Evolutionary conservation across 2,888 invertebrate species (phyloP).

Genomic region (Pachliopta kotzebuea): DNA sequence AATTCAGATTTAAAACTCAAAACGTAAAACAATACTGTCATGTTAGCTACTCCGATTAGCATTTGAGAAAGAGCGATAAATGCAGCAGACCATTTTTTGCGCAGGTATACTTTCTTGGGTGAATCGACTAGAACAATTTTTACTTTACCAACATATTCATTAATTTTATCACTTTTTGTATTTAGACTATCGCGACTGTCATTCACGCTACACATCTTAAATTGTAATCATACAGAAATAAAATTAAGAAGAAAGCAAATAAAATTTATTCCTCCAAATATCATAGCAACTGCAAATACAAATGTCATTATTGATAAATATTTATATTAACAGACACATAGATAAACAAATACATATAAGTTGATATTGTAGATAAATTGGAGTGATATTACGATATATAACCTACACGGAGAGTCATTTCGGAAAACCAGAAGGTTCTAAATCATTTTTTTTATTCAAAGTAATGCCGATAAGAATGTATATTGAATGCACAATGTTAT

Average conservation of each 20-base stretch:
- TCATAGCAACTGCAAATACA: neutral
- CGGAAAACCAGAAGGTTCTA: neutral
- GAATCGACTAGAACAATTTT: slow-evolving; percentile 57
- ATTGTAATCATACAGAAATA: neutral
- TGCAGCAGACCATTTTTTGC: slow-evolving; percentile 41
- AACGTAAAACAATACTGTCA: slow-evolving; percentile 43
- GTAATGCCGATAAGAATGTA: too few species aligned
- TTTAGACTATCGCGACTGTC: slow-evolving; percentile 3
- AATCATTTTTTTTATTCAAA: too few species aligned
- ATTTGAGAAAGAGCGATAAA: slow-evolving; percentile 44
- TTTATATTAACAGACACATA: slow-evolving; percentile 1
- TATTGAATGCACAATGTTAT: too few species aligned
- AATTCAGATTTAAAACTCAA: slow-evolving; percentile 38
- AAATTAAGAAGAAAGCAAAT: neutral
- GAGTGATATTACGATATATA: neutral
- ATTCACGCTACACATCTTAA: slow-evolving; percentile 5
- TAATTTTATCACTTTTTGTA: slow-evolving; percentile 29
- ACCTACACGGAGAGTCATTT: slow-evolving; percentile 35
- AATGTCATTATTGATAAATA: slow-evolving; percentile 4
- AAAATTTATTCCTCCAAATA: slow-evolving; percentile 8
- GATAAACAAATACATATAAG: slow-evolving; percentile 9
- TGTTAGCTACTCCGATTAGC: slow-evolving; percentile 43
- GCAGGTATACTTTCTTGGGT: slow-evolving; percentile 37
- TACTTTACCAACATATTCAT: slow-evolving; percentile 57
- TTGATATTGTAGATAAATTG: slow-evolving; percentile 15